phyloP scores from a whole-genome alignment of 2,888 invertebrate species.

The Drosophila lacicola region DNA sequence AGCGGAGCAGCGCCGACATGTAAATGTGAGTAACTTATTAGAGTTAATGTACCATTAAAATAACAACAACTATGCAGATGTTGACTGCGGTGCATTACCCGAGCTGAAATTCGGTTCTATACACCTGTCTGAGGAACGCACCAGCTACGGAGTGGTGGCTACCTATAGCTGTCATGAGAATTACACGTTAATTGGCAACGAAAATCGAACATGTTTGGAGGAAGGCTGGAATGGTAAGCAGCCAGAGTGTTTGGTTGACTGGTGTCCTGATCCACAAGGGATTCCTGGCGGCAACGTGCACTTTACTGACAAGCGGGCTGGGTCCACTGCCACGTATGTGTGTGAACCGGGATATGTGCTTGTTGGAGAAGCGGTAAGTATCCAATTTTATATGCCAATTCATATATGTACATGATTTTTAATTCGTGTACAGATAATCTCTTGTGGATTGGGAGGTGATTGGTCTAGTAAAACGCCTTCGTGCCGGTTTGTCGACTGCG shows the following conservation, averaged over 20 bases:
- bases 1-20: constrained; percentile 92
- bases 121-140: constrained; percentile 88
- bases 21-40: constrained; percentile 89
- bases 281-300: constrained; percentile 91
- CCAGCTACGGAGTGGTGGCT: constrained; percentile 92
- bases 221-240: constrained; percentile 92
- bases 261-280: constrained; percentile 94
- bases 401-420: background rate
- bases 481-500: constrained; percentile 95
- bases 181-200: constrained; percentile 92
- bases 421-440: constrained; percentile 87
- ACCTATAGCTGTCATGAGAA: constrained; percentile 93
- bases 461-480: constrained; percentile 93
- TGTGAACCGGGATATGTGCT: constrained; percentile 94
- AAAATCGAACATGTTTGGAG: constrained; percentile 90
- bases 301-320: constrained; percentile 90
- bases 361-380: constrained; percentile 91
- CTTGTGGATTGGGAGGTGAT: constrained; percentile 93
- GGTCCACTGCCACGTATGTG: constrained; percentile 91
- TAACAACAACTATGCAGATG: constrained; percentile 86
- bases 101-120: constrained; percentile 91
- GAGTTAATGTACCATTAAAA: background rate
- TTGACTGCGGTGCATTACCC: constrained; percentile 91
- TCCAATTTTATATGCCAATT: background rate
- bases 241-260: constrained; percentile 93